Percentiles rank a stretch among this genome's conserved stretches.
Conservation (phyloP, 2,797 vertebrate genomes). For the Pelochelys cantorii region DNA sequence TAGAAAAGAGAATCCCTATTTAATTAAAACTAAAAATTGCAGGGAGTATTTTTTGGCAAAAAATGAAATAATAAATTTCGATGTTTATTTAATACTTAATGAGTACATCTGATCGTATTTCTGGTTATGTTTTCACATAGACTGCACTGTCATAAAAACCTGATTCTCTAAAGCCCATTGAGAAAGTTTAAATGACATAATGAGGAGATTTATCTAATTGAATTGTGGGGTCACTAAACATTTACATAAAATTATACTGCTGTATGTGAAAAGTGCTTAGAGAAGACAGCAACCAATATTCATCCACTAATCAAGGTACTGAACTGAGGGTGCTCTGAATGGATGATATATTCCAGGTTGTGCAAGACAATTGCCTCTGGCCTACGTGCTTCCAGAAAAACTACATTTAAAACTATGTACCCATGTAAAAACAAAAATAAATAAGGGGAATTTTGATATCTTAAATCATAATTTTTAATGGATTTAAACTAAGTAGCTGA, state of each 20-base stretch:
- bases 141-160: conserved; percentile 25
- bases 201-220: conserved; percentile 76
- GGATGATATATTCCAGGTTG: conserved; percentile 31
- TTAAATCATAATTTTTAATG: conserved; percentile 53
- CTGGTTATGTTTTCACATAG: not conserved
- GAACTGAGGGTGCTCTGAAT: conserved; percentile 37
- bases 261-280: conserved; percentile 68
- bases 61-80: conserved; percentile 33
- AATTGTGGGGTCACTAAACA: conserved; percentile 71
- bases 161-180: conserved; percentile 21
- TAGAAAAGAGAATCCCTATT: conserved; percentile 72
- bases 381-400: conserved; percentile 43
- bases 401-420: conserved; percentile 50
- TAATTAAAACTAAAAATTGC: conserved; percentile 68
- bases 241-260: conserved; percentile 79
- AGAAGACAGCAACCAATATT: conserved; percentile 70
- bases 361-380: conserved; percentile 52
- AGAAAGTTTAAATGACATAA: conserved; percentile 70
- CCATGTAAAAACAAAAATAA: conserved; percentile 30
- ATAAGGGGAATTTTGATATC: not conserved
- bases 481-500: conserved; percentile 43
- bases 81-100: conserved; percentile 61
- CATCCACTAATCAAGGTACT: conserved; percentile 71
- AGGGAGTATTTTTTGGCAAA: conserved; percentile 36
- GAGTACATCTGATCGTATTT: conserved; percentile 66